Evolutionary conservation across 2,113 vertebrate species (phyloP).

Genomic region (Corythaeola cristata): DNA sequence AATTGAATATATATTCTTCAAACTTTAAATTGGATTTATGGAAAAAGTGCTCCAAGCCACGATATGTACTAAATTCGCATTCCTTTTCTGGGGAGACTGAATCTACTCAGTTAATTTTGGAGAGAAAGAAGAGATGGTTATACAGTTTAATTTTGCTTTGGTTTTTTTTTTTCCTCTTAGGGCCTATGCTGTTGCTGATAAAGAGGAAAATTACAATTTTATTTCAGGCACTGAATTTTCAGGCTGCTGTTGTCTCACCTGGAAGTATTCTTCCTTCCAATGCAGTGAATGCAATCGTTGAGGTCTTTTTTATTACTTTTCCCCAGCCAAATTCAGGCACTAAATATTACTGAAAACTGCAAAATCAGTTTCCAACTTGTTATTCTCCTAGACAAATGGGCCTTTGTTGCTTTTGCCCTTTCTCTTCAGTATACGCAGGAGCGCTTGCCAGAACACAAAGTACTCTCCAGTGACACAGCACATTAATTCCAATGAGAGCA

Average conservation of each 20-base stretch:
- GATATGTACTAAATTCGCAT: background rate
- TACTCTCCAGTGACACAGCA: background rate
- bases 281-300: background rate
- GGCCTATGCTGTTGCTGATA: background rate
- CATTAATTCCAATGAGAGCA: slow-evolving; percentile 42
- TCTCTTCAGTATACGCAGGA: background rate
- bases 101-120: background rate
- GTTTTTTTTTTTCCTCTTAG: slow-evolving; percentile 13
- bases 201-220: slow-evolving; percentile 37
- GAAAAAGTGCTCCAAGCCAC: background rate
- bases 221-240: slow-evolving; percentile 32
- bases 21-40: background rate
- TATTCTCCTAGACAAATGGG: slow-evolving; percentile 9
- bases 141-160: background rate
- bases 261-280: background rate
- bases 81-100: background rate
- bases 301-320: background rate
- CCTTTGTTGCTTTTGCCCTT: background rate
- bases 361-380: slow-evolving; percentile 26
- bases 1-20: background rate
- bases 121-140: background rate
- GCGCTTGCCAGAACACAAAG: slow-evolving; percentile 9
- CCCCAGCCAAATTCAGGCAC: background rate
- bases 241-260: background rate
- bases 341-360: slow-evolving; percentile 41